A percentile compares a stretch with the other conserved stretches of the same genome.
These are phyloP conservation scores for Morpho deidamia DNA, from an alignment of 2,888 invertebrate species.

Conservation along the genomic window DNA sequence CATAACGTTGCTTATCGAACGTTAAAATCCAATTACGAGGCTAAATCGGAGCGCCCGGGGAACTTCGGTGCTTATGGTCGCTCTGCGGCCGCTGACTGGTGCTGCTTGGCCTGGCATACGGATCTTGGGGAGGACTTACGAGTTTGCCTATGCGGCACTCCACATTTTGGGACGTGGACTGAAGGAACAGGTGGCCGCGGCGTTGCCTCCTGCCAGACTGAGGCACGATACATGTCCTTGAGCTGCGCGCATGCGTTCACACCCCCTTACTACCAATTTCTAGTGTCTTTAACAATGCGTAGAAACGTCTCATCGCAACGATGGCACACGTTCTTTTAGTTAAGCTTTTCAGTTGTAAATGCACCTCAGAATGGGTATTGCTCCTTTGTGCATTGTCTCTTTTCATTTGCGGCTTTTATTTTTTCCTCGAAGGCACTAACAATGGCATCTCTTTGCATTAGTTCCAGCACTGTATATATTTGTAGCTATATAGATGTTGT, in stretches of 20 bases:
- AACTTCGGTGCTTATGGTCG: constrained; percentile 66
- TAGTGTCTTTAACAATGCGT: constrained; percentile 47
- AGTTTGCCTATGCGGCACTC: constrained; percentile 60
- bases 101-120: constrained; percentile 60
- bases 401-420: constrained; percentile 34
- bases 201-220: constrained; percentile 68
- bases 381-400: constrained; percentile 30
- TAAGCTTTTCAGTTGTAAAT: constrained; percentile 27
- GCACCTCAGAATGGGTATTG: constrained; percentile 25
- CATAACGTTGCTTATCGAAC: constrained; percentile 69
- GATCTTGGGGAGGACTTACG: constrained; percentile 48
- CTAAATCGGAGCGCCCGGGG: constrained; percentile 73
- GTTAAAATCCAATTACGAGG: constrained; percentile 75
- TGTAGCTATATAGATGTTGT: neutral
- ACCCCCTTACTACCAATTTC: constrained; percentile 61
- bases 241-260: constrained; percentile 59
- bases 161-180: constrained; percentile 49
- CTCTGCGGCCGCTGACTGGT: constrained; percentile 53
- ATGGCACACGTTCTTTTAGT: constrained; percentile 37
- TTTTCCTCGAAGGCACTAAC: constrained; percentile 12
- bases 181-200: constrained; percentile 55
- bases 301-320: constrained; percentile 38
- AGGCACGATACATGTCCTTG: constrained; percentile 71
- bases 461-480: neutral
- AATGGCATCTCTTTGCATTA: constrained; percentile 5